A percentile compares a stretch with the other conserved stretches of the same genome.
Evolutionary conservation across 1,140 invertebrate species (phyloP).

Genomic region (Brachionus calyciflorus): DNA sequence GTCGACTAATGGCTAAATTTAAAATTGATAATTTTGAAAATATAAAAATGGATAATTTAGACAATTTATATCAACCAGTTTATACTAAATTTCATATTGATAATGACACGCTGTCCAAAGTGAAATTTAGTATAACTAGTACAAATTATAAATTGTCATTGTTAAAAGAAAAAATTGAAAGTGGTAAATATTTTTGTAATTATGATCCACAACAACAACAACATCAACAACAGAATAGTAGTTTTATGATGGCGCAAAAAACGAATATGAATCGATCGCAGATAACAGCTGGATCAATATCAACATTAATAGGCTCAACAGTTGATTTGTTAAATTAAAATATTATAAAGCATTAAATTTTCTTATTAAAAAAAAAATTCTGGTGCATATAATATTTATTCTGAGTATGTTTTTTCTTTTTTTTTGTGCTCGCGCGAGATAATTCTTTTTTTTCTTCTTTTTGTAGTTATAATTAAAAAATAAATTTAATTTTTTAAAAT

Average conservation of each 20-base stretch:
- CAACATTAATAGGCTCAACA: constrained; percentile 33
- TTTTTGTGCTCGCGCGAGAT: no score
- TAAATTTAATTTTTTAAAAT: no score
- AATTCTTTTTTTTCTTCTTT: no score
- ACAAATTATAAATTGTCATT: constrained; percentile 34
- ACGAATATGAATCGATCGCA: no score
- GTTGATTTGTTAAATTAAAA: constrained; percentile 29
- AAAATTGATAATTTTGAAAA: neutral
- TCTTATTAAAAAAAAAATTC: no score
- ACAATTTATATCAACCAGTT: constrained; percentile 31
- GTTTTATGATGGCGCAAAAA: no score
- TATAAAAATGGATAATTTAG: neutral
- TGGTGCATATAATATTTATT: no score
- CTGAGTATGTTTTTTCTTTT: no score
- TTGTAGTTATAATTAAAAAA: no score
- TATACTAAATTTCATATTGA: constrained; percentile 45
- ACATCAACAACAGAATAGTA: neutral
- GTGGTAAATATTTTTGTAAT: constrained; percentile 44
- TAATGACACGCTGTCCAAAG: constrained; percentile 30
- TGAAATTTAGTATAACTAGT: neutral
- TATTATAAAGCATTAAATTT: no score
- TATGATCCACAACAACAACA: constrained; percentile 27
- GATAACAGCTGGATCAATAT: constrained; percentile 33
- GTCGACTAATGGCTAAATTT: neutral
- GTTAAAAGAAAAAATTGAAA: constrained; percentile 25